phyloP scores from a whole-genome alignment of 1,140 invertebrate species.

The Acromyrmex echinatior region DNA sequence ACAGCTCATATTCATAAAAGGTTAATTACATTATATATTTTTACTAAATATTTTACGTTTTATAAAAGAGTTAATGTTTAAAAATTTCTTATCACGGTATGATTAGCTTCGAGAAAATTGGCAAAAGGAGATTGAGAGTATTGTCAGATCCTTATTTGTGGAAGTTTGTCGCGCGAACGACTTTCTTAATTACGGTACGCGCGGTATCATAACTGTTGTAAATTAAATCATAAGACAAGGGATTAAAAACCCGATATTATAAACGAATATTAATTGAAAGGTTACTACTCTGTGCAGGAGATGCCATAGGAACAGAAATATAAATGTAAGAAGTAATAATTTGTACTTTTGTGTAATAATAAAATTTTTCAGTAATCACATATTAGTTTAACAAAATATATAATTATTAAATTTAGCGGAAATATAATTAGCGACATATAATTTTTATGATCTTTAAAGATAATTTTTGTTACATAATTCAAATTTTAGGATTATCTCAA shows the following conservation, averaged over 20 bases:
- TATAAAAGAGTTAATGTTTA: too few species aligned
- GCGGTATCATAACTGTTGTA: too few species aligned
- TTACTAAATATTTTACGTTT: too few species aligned
- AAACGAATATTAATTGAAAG: conserved; percentile 10
- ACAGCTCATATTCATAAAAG: too few species aligned
- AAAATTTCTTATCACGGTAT: too few species aligned
- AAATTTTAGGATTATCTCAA: neutral
- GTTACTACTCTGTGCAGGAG: conserved; percentile 38
- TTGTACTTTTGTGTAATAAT: neutral
- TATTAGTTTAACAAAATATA: neutral
- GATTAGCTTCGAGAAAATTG: too few species aligned
- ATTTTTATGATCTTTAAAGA: neutral
- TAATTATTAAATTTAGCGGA: neutral
- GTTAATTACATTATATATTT: too few species aligned
- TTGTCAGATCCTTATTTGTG: too few species aligned
- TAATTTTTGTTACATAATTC: neutral
- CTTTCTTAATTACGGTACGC: too few species aligned
- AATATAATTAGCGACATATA: neutral
- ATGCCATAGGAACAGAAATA: neutral
- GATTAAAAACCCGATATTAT: conserved; percentile 14
- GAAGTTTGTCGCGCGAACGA: too few species aligned
- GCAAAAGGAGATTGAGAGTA: too few species aligned
- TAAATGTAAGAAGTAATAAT: neutral
- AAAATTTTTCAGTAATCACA: neutral
- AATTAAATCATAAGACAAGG: too few species aligned